Percentiles rank a stretch among this genome's conserved stretches.
These are phyloP conservation scores for Hyppa rectilinea DNA, from an alignment of 2,888 invertebrate species.

Conservation along the genomic window DNA sequence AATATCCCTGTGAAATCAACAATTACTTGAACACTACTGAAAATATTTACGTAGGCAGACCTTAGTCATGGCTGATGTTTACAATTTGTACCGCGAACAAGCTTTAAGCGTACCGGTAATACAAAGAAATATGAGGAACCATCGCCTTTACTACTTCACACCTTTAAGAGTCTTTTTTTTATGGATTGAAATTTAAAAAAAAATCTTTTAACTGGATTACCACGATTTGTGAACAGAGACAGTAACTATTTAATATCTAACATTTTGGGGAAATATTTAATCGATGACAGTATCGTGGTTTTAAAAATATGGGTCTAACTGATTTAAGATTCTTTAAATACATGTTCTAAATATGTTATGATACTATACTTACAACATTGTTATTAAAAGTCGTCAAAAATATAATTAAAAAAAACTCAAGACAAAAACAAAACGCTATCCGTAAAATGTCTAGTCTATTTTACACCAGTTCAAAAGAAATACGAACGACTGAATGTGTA, in stretches of 20 bases:
- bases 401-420: neutral
- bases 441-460: slow-evolving; percentile 1
- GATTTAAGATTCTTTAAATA: neutral
- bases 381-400: neutral
- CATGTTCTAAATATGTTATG: neutral
- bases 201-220: neutral
- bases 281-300: neutral
- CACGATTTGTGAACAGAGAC: neutral
- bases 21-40: slow-evolving; percentile 45
- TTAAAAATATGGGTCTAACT: neutral
- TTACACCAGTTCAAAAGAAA: slow-evolving; percentile 7
- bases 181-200: neutral
- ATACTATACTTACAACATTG: no score
- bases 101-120: slow-evolving; percentile 18
- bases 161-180: slow-evolving; percentile 1
- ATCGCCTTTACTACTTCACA: neutral
- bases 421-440: neutral
- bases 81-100: slow-evolving; percentile 22
- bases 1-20: slow-evolving; percentile 50
- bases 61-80: slow-evolving; percentile 47
- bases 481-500: neutral
- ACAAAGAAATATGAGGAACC: neutral
- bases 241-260: neutral
- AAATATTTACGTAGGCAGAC: slow-evolving; percentile 47
- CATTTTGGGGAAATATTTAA: no score